Conservation (phyloP, 2,113 vertebrate species). For the Phasianus colchicus region DNA sequence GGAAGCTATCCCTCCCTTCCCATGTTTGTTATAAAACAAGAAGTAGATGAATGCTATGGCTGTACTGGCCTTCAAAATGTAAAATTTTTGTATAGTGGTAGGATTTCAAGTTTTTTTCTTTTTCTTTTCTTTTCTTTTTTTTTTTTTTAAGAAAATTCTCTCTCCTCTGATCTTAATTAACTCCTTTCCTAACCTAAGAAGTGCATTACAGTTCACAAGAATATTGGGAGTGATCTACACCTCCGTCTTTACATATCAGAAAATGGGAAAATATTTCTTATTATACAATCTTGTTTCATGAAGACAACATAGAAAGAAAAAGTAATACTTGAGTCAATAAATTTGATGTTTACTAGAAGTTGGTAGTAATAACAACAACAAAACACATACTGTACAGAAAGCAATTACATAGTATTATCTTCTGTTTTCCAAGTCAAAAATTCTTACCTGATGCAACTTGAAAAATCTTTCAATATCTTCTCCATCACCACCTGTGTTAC, state of each 20-base stretch:
- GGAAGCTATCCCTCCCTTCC: neutral
- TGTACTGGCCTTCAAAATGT: neutral
- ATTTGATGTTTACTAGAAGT: too few relatives aligned
- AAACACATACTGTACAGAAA: neutral
- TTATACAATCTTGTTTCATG: neutral
- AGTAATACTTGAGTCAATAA: neutral
- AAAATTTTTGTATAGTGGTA: neutral
- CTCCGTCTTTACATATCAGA: neutral
- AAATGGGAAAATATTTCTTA: neutral
- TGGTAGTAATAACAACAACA: neutral
- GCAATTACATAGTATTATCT: neutral
- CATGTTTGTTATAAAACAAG: neutral
- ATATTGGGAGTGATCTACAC: neutral
- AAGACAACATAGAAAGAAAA: neutral
- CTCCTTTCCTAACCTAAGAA: neutral
- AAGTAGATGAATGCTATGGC: neutral
- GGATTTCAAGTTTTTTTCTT: neutral
- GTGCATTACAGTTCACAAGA: neutral
- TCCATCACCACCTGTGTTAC: slow-evolving; percentile 91
- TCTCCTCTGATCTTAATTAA: neutral
- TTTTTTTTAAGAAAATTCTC: neutral
- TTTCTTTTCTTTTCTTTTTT: neutral
- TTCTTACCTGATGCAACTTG: slow-evolving; percentile 91
- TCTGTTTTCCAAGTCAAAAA: neutral
- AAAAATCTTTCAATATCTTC: slow-evolving; percentile 97